Evolutionary conservation across 2,113 vertebrate genomes (phyloP).

Genomic region (Calidris pugnax): DNA sequence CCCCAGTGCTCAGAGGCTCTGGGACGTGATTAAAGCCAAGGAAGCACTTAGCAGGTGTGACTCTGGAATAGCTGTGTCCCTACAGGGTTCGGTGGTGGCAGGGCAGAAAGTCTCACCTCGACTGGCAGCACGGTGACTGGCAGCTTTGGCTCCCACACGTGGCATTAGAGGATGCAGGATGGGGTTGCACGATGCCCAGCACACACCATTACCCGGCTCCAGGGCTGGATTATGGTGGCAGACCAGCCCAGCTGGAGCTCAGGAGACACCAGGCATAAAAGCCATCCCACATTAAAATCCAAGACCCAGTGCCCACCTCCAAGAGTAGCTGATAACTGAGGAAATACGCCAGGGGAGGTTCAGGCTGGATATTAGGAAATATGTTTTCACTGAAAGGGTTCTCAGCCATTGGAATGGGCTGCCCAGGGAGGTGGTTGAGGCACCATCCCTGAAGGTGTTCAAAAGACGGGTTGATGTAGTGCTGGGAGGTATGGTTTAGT

Average conservation of each 20-base stretch:
- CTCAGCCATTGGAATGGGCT: too few relatives aligned
- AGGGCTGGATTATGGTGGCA: not conserved
- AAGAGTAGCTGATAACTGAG: not conserved
- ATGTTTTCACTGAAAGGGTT: too few relatives aligned
- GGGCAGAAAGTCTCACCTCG: not conserved
- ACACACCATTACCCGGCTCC: too few relatives aligned
- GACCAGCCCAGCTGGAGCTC: not conserved
- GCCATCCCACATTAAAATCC: not conserved
- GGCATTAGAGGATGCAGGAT: accelerated
- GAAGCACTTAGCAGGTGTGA: not conserved
- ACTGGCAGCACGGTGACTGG: not conserved
- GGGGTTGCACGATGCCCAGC: not conserved
- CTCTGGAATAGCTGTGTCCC: not conserved
- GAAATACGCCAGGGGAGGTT: not conserved
- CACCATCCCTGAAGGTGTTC: too few relatives aligned
- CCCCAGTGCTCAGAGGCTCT: not conserved
- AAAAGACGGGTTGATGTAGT: too few relatives aligned
- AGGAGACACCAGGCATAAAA: not conserved
- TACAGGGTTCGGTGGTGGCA: too few relatives aligned
- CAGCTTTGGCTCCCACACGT: not conserved
- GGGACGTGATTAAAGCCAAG: not conserved
- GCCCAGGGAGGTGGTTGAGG: too few relatives aligned
- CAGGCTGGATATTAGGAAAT: too few relatives aligned
- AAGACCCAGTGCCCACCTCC: not conserved
- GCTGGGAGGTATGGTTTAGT: too few relatives aligned